Percentiles rank a stretch among this genome's conserved stretches.
phyloP scores from a whole-genome alignment of 2,888 invertebrate genomes.

The Melanostoma scalare region DNA sequence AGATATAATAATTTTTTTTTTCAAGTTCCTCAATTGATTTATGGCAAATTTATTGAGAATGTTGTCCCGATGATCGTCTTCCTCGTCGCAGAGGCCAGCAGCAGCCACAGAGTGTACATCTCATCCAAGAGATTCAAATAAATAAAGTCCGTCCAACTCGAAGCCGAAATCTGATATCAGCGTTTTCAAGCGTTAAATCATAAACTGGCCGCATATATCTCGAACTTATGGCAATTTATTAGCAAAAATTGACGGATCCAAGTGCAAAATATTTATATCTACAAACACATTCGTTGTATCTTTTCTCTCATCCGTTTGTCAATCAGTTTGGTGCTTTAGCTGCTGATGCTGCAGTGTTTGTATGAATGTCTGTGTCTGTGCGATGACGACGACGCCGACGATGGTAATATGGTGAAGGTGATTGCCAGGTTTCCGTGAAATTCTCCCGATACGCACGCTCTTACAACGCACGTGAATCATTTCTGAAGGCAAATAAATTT shows the following conservation, averaged over 20 bases:
- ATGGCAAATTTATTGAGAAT: conserved; percentile 58
- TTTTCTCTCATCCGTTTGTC: conserved; percentile 54
- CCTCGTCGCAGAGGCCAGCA: neutral
- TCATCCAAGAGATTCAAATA: conserved; percentile 20
- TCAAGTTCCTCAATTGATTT: conserved; percentile 53
- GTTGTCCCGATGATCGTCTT: conserved; percentile 44
- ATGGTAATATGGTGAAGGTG: conserved; percentile 45
- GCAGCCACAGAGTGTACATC: neutral
- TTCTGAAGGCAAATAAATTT: conserved; percentile 72
- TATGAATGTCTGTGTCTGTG: neutral
- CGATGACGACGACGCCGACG: conserved; percentile 12
- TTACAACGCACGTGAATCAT: conserved; percentile 72
- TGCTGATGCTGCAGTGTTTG: conserved; percentile 20
- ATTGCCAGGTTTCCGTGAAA: conserved; percentile 65
- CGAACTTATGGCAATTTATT: conserved; percentile 70
- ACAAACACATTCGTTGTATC: neutral
- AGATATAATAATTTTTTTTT: conserved; percentile 32
- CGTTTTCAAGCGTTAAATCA: conserved; percentile 65
- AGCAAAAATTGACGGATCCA: conserved; percentile 70
- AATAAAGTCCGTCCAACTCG: conserved; percentile 62
- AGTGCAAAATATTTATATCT: conserved; percentile 45
- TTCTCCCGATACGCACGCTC: conserved; percentile 63
- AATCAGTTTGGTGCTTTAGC: conserved; percentile 44
- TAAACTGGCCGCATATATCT: conserved; percentile 69
- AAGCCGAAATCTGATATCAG: conserved; percentile 69